Evolutionary conservation across 2,113 vertebrate species (phyloP).

Genomic region (Hydrolagus affinis): DNA sequence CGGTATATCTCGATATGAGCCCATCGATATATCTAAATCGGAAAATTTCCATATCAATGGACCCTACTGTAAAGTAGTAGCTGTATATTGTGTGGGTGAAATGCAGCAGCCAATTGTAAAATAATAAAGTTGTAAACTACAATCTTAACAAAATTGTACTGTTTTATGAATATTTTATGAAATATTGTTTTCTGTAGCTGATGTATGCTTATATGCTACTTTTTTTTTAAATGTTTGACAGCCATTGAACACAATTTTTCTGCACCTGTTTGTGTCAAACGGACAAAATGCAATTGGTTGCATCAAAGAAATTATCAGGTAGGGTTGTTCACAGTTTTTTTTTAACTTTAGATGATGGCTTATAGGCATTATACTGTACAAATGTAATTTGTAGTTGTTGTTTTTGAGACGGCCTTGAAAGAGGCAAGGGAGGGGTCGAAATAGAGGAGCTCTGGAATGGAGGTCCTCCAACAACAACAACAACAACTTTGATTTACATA

Average conservation of each 20-base stretch:
- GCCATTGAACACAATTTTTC: conserved; percentile 81
- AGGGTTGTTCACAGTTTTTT: conserved; percentile 39
- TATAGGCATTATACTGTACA: too few species aligned
- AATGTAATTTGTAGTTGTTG: too few species aligned
- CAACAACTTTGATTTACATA: too few species aligned
- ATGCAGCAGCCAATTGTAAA: conserved; percentile 35
- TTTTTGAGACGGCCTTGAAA: too few species aligned
- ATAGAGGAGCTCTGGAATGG: too few species aligned
- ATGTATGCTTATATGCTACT: conserved; percentile 21
- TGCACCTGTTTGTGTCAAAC: conserved; percentile 79
- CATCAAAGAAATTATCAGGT: conserved; percentile 71
- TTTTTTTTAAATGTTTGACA: conserved; percentile 41
- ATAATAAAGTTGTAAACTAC: background rate
- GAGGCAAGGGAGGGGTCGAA: too few species aligned
- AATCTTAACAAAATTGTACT: background rate
- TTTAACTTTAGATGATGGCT: background rate
- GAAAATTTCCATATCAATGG: too few species aligned
- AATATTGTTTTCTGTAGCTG: conserved; percentile 27
- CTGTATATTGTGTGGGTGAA: conserved; percentile 34
- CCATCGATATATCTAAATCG: too few species aligned
- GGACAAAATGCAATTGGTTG: conserved; percentile 48
- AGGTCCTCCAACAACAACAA: too few species aligned
- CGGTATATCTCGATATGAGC: too few species aligned
- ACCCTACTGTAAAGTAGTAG: too few species aligned
- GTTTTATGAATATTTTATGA: background rate